Conservation (phyloP, 1,140 invertebrate genomes). For the silkworm (Bombyx mori) region DNA sequence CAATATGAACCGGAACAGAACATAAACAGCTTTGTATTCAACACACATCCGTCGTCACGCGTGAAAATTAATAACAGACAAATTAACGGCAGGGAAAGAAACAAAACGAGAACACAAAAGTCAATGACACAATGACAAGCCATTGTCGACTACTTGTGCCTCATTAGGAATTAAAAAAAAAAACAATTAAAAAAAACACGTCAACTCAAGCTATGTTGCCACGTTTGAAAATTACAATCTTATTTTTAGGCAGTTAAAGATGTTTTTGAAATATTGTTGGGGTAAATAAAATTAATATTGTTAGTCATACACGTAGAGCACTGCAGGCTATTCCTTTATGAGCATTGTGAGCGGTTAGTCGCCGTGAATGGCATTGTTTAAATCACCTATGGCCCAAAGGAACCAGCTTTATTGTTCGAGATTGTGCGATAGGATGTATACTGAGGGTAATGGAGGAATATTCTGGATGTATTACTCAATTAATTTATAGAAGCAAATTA, state of each 20-base stretch:
- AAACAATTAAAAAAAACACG: slow-evolving; percentile 44
- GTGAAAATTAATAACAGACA: slow-evolving; percentile 34
- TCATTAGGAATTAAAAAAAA: slow-evolving; percentile 62
- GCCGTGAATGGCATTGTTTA: slow-evolving; percentile 54
- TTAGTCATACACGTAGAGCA: slow-evolving; percentile 40
- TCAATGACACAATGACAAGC: slow-evolving; percentile 49
- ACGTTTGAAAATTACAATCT: slow-evolving; percentile 6
- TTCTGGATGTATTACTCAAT: too few species aligned
- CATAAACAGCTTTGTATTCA: slow-evolving; percentile 3
- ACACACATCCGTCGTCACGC: slow-evolving; percentile 23
- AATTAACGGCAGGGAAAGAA: slow-evolving; percentile 26
- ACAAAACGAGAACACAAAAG: slow-evolving; percentile 31
- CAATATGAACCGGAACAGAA: background rate
- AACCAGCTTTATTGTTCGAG: slow-evolving; percentile 24
- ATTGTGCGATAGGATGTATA: slow-evolving; percentile 13
- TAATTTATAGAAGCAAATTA: too few species aligned
- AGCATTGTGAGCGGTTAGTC: slow-evolving; percentile 57
- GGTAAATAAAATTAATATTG: background rate
- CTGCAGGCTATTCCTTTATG: slow-evolving; percentile 52
- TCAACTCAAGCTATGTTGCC: slow-evolving; percentile 22
- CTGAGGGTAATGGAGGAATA: slow-evolving; percentile 4
- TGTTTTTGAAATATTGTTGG: slow-evolving; percentile 13
- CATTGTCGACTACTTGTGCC: slow-evolving; percentile 55
- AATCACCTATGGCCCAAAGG: slow-evolving; percentile 35
- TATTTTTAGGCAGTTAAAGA: slow-evolving; percentile 21